A percentile compares a stretch with the other conserved stretches of the same genome.
Evolutionary conservation across 2,888 invertebrate species (phyloP).

Genomic region (Drosophila mimetica): DNA sequence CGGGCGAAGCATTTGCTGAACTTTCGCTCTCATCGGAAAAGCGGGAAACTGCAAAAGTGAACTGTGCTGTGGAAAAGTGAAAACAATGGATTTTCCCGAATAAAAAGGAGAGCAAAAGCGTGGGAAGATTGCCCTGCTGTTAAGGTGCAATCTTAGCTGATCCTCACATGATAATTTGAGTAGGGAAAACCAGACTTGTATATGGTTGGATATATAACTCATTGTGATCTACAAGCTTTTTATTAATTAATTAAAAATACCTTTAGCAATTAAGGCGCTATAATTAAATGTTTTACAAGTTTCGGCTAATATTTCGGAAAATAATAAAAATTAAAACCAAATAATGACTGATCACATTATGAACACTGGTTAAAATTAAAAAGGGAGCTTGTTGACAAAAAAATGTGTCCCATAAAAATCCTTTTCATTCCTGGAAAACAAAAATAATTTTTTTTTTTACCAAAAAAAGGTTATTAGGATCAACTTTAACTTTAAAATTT

Average conservation of each 20-base stretch:
- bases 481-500: too few relatives aligned
- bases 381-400: too few relatives aligned
- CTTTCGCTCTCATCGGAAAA: slow-evolving; percentile 24
- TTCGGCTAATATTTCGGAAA: too few relatives aligned
- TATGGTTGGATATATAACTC: background rate
- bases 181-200: background rate
- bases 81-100: slow-evolving; percentile 17
- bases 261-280: background rate
- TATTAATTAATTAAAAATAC: background rate
- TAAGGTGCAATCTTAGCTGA: slow-evolving; percentile 7
- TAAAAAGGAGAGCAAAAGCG: slow-evolving; percentile 27
- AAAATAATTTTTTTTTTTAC: too few relatives aligned
- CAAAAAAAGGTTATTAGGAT: too few relatives aligned
- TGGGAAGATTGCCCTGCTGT: slow-evolving; percentile 34
- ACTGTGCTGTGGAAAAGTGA: slow-evolving; percentile 22
- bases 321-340: too few relatives aligned
- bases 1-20: slow-evolving; percentile 1
- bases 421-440: too few relatives aligned
- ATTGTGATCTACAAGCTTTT: background rate
- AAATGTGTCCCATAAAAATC: too few relatives aligned
- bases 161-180: background rate
- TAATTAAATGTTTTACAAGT: too few relatives aligned
- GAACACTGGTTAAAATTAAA: too few relatives aligned
- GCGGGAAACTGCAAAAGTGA: slow-evolving; percentile 5
- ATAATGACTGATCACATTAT: too few relatives aligned